Base-by-base conservation (phyloP, 2,113 vertebrate species). In the Progne subis region DNA sequence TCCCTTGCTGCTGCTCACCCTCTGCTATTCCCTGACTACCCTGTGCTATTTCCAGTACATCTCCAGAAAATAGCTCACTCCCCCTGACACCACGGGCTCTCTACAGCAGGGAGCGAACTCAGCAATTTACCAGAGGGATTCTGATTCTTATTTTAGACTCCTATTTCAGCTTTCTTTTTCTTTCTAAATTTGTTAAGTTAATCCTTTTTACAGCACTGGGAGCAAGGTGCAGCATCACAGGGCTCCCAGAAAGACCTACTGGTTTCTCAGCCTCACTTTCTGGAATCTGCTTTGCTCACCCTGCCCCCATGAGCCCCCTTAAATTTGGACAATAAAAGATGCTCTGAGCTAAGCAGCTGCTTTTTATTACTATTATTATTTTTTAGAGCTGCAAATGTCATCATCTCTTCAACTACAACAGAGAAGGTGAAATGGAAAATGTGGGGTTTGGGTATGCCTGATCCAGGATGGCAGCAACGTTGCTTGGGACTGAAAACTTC, bases 111-210 rank as follows among this genome's bases (percentile, higher is more conserved):
- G 76, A 95, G 76, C 25, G 0, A 90, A 75, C 88, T 96, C 95
- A 95, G 96, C 93, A 86, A 39, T 81, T 93, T 93, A 90, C 93
- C 92, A 90, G 76, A 93, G 95, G 95, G 93, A 97, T 96, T 96
- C 92, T 97, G 92, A 47, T 94, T 94, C 96, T 88, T 95, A 93
- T 96, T 96, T 97, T 95, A 95, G 92, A 81, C 64, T 92, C 41
- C 64, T 92, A 64, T 90, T 95, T 94, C 86, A 93, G 72, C 44
- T 60, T 83, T 90, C 68, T 83, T 93, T 90, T 94, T 80, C 64
- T 69, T 85, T 94, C 74, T 84, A 86, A 75, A 94, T 86, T 86
- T 94, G 63, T 82, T 26, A 68, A 82, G 34, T 90, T 92, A 96
- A 96, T 94, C 86, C 86, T 19, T 95, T 88, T 92, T 84, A 71